Percentiles rank a stretch among this genome's conserved stretches.
These are phyloP conservation scores for Lordiphosa mommai DNA, from an alignment of 1,140 invertebrate genomes.

Conservation along the genomic window DNA sequence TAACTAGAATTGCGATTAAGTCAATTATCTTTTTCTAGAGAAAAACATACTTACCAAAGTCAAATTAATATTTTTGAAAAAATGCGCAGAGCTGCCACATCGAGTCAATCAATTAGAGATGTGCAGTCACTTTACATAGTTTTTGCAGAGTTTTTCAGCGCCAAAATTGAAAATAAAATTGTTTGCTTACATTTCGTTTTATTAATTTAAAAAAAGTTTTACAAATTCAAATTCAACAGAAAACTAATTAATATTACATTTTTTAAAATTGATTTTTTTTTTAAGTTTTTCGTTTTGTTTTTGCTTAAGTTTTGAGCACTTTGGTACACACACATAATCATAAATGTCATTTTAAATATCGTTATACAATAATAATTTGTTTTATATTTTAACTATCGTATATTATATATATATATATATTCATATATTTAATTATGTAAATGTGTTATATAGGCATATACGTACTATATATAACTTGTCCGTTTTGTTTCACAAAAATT, in stretches of 20 bases:
- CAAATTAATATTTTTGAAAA: no score
- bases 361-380: conserved; percentile 24
- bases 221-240: conserved; percentile 68
- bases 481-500: conserved; percentile 36
- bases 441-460: conserved; percentile 28
- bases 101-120: no score
- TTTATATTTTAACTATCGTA: conserved; percentile 41
- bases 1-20: no score
- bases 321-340: conserved; percentile 63
- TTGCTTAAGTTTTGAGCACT: conserved; percentile 60
- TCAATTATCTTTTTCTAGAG: no score
- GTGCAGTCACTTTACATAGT: no score
- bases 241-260: conserved; percentile 51
- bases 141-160: no score
- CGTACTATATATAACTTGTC: conserved; percentile 14
- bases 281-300: conserved; percentile 1
- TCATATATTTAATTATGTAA: conserved; percentile 18
- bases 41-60: no score
- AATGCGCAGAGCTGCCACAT: no score
- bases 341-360: conserved; percentile 49
- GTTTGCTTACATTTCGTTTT: conserved; percentile 23
- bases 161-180: neutral
- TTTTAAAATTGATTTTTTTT: conserved; percentile 8
- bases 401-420: conserved; percentile 16
- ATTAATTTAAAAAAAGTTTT: conserved; percentile 58